A percentile compares a stretch with the other conserved stretches of the same genome.
These are phyloP conservation scores for Scaeva pyrastri DNA, from an alignment of 2,888 invertebrate species.

Conservation along the genomic window DNA sequence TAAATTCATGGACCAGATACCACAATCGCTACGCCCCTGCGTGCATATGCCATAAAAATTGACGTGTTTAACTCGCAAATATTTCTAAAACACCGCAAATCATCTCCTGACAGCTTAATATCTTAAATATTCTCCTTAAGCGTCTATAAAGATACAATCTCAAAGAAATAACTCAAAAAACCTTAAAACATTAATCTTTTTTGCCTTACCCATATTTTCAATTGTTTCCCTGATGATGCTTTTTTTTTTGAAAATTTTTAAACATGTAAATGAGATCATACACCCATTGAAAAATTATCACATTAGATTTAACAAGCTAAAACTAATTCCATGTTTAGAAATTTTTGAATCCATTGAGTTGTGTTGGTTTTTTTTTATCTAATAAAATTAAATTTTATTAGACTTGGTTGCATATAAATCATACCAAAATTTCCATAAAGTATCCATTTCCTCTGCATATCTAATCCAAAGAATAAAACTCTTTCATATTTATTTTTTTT, in stretches of 20 bases:
- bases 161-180: background rate
- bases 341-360: background rate
- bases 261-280: background rate
- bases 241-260: background rate
- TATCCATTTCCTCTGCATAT: background rate
- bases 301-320: background rate
- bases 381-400: constrained; percentile 9
- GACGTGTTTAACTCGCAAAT: too few relatives aligned
- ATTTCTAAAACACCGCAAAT: too few relatives aligned
- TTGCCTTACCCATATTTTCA: background rate
- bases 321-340: background rate
- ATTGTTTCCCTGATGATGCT: background rate
- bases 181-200: background rate
- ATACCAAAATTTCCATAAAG: constrained; percentile 31
- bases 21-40: too few relatives aligned
- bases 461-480: background rate
- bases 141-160: background rate
- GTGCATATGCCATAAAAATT: too few relatives aligned
- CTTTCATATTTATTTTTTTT: too few relatives aligned
- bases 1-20: too few relatives aligned
- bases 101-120: too few relatives aligned
- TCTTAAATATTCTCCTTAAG: too few relatives aligned
- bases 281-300: background rate
- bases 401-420: constrained; percentile 25
- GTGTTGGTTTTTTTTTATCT: background rate